Evolutionary conservation across 2,888 invertebrate species (phyloP).

Genomic region (Cenopis cana): DNA sequence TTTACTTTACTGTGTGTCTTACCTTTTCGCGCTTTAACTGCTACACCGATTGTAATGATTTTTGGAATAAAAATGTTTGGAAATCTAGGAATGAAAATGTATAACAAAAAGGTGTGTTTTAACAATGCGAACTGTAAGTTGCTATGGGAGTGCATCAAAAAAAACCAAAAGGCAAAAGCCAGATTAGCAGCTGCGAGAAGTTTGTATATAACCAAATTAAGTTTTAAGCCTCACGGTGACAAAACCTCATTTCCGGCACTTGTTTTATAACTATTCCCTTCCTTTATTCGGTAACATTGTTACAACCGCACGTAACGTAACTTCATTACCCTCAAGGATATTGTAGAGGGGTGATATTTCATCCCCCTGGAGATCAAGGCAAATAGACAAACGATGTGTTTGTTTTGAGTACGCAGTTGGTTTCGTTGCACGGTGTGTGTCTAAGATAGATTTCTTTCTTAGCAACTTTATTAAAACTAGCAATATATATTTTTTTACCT

Average conservation of each 20-base stretch:
- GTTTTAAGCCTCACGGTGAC: background rate
- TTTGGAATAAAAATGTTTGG: too few species aligned
- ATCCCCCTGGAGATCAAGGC: constrained; percentile 33
- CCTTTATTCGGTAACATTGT: constrained; percentile 10
- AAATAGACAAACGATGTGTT: constrained; percentile 19
- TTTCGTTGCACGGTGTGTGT: background rate
- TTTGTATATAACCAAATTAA: too few species aligned
- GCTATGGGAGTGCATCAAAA: too few species aligned
- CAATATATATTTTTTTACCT: too few species aligned
- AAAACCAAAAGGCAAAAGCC: too few species aligned
- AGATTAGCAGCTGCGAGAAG: too few species aligned
- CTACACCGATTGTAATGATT: too few species aligned
- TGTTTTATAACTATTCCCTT: background rate
- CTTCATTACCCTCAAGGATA: constrained; percentile 34
- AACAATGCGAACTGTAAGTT: too few species aligned
- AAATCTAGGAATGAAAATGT: too few species aligned
- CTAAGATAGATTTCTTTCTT: background rate
- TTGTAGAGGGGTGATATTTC: constrained; percentile 39
- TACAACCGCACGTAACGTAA: constrained; percentile 8
- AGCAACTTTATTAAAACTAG: background rate
- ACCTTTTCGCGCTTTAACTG: too few species aligned
- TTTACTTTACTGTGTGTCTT: too few species aligned
- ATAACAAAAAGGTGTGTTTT: too few species aligned
- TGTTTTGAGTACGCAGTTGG: background rate
- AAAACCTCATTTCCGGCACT: constrained; percentile 4